Evolutionary conservation across 2,888 invertebrate species (phyloP).

Genomic region (Melanchra persicariae): DNA sequence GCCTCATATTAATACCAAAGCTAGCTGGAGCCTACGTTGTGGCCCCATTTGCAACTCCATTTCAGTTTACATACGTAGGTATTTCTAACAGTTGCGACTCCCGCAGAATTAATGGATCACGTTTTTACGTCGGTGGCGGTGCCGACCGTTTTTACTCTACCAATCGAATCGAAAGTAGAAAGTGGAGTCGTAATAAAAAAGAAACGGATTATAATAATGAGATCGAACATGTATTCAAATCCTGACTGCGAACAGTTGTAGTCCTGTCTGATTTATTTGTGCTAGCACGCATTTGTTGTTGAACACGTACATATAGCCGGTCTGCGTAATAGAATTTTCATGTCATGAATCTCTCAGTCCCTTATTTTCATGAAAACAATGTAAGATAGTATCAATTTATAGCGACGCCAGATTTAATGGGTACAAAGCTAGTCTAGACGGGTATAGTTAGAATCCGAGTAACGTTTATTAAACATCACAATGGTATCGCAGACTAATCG

Average conservation of each 20-base stretch:
- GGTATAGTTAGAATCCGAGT: slow-evolving; percentile 37
- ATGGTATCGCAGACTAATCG: slow-evolving; percentile 63
- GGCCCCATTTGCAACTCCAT: slow-evolving; percentile 62
- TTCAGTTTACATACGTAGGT: slow-evolving; percentile 56
- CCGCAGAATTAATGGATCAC: slow-evolving; percentile 62
- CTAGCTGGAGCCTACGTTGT: slow-evolving; percentile 46
- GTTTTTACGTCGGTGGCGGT: slow-evolving; percentile 54
- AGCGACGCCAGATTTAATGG: slow-evolving; percentile 42
- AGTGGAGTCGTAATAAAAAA: slow-evolving; percentile 37
- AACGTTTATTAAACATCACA: slow-evolving; percentile 59
- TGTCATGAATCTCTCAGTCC: slow-evolving; percentile 19
- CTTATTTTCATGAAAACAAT: slow-evolving; percentile 15
- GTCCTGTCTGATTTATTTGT: slow-evolving; percentile 11
- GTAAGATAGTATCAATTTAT: slow-evolving; percentile 28
- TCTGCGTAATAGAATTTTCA: slow-evolving; percentile 35
- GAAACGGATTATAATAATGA: slow-evolving; percentile 49
- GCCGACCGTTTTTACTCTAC: slow-evolving; percentile 47
- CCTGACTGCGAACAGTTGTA: slow-evolving; percentile 1
- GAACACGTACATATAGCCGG: background rate
- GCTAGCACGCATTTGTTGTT: slow-evolving; percentile 1
- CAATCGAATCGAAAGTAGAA: slow-evolving; percentile 58
- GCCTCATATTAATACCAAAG: slow-evolving; percentile 49
- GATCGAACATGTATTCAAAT: slow-evolving; percentile 37
- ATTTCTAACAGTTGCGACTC: slow-evolving; percentile 52
- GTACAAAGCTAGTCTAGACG: slow-evolving; percentile 57